These are phyloP conservation scores for Temnothorax rugatulus DNA, from an alignment of 2,888 invertebrate species.

Conservation along the genomic window DNA sequence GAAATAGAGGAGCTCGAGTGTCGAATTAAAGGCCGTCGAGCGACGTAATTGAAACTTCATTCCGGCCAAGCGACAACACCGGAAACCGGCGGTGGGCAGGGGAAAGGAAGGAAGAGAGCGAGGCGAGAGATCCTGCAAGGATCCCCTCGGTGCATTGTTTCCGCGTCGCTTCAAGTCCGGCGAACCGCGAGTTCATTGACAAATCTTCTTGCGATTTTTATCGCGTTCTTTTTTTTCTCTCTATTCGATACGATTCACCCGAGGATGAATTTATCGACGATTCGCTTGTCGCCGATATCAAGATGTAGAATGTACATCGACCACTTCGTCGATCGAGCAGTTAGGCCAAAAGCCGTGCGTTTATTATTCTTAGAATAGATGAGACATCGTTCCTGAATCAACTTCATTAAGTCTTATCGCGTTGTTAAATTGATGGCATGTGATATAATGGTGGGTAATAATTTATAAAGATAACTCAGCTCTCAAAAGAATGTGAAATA, in stretches of 20 bases:
- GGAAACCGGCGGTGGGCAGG: neutral
- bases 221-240: neutral
- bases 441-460: constrained; percentile 43
- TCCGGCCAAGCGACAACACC: constrained; percentile 53
- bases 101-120: neutral
- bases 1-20: constrained; percentile 54
- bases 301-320: neutral
- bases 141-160: constrained; percentile 57
- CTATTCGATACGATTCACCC: neutral
- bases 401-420: constrained; percentile 48
- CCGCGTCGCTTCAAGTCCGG: constrained; percentile 64
- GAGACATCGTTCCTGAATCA: constrained; percentile 26
- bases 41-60: constrained; percentile 77
- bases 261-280: neutral
- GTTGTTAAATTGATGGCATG: constrained; percentile 44
- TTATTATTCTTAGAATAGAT: constrained; percentile 44
- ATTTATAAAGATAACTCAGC: constrained; percentile 38
- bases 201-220: constrained; percentile 48
- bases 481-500: constrained; percentile 52
- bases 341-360: constrained; percentile 24
- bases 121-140: constrained; percentile 62
- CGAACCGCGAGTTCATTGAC: constrained; percentile 56
- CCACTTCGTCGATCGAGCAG: neutral
- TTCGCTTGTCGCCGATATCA: neutral
- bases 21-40: constrained; percentile 68